Percentiles rank a stretch among this genome's conserved stretches.
Conservation (phyloP, 2,113 vertebrate genomes). For the Anolis sagrei region DNA sequence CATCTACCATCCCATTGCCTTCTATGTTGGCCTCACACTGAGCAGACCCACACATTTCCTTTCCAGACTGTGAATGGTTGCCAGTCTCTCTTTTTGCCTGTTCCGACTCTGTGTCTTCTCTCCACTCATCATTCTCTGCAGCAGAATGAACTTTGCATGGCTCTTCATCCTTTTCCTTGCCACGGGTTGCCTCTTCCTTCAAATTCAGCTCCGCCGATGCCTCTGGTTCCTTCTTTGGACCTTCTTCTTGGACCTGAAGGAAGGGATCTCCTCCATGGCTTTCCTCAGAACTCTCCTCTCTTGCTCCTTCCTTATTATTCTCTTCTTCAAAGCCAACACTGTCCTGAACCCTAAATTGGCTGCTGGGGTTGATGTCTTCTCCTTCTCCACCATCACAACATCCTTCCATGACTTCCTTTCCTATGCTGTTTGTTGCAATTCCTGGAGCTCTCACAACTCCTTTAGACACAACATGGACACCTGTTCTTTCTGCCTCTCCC, state of each 20-base stretch:
- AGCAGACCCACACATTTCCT: no score
- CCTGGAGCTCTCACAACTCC: background rate
- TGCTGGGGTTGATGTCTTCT: background rate
- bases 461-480: background rate
- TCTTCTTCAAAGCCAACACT: background rate
- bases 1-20: background rate
- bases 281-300: fast-evolving
- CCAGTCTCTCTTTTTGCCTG: background rate
- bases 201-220: slow-evolving; percentile 24
- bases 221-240: fast-evolving
- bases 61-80: background rate
- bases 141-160: background rate
- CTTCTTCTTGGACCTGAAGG: background rate
- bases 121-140: background rate
- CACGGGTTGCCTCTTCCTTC: slow-evolving; percentile 15
- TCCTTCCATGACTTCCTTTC: background rate
- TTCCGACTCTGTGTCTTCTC: background rate
- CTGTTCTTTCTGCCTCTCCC: slow-evolving; percentile 38
- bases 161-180: background rate
- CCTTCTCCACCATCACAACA: background rate
- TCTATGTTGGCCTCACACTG: background rate
- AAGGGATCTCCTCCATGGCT: background rate
- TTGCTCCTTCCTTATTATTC: background rate
- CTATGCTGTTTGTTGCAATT: slow-evolving; percentile 24
- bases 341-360: no score